These are phyloP conservation scores for Ceriagrion tenellum DNA, from an alignment of 2,888 invertebrate species.

Conservation along the genomic window DNA sequence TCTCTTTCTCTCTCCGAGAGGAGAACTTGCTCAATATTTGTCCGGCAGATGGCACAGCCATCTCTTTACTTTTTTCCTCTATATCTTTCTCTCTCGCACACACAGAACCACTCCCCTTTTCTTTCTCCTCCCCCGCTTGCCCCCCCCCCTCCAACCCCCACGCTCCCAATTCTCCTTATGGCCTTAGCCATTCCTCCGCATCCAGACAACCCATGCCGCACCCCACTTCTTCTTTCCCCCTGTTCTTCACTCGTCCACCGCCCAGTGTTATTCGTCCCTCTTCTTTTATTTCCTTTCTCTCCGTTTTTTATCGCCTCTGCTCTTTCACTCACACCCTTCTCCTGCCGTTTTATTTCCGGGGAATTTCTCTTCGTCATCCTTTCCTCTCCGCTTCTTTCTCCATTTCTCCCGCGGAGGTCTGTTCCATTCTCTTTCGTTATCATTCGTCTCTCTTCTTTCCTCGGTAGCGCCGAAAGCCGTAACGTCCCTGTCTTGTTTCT, in stretches of 20 bases:
- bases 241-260: neutral
- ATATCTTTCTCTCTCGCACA: neutral
- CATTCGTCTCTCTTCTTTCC: too few relatives aligned
- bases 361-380: too few relatives aligned
- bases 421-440: too few relatives aligned
- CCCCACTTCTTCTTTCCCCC: neutral
- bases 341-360: neutral
- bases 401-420: too few relatives aligned
- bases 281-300: neutral
- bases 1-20: neutral
- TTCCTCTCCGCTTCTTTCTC: too few relatives aligned
- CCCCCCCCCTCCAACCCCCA: neutral
- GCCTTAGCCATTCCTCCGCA: neutral
- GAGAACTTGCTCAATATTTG: slow-evolving; percentile 65
- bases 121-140: neutral
- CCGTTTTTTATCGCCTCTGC: neutral
- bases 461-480: too few relatives aligned
- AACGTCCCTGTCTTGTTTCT: too few relatives aligned
- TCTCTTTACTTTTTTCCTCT: neutral
- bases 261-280: too few relatives aligned
- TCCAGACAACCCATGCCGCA: neutral
- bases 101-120: neutral
- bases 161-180: neutral
- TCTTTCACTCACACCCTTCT: neutral
- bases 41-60: slow-evolving; percentile 64